These are phyloP conservation scores for Epizoanthus stellaris DNA, from an alignment of 92 coral and sea anemone genomes.

Conservation along the genomic window DNA sequence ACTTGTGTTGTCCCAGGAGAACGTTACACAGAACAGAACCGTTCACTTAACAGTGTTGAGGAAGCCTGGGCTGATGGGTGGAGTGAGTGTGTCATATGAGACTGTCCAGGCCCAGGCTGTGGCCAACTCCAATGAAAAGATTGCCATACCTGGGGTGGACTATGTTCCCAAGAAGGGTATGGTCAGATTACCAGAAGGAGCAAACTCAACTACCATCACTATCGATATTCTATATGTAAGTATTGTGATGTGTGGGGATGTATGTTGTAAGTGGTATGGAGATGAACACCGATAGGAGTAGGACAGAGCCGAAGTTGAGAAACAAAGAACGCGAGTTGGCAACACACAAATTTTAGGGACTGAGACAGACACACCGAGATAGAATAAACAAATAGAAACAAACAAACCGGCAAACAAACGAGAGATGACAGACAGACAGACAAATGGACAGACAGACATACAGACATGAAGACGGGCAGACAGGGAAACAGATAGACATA, in stretches of 20 bases:
- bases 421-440: too few relatives aligned
- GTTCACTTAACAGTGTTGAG: conserved; percentile 70
- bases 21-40: conserved; percentile 66
- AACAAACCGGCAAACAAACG: too few relatives aligned
- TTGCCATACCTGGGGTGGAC: conserved; percentile 83
- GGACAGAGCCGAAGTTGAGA: too few relatives aligned
- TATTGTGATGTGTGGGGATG: background rate
- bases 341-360: too few relatives aligned
- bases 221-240: conserved; percentile 87
- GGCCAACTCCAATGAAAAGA: conserved; percentile 67
- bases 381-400: too few relatives aligned
- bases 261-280: background rate
- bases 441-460: too few relatives aligned
- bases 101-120: conserved; percentile 68
- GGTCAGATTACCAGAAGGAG: conserved; percentile 72
- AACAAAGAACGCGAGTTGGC: too few relatives aligned
- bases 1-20: conserved; percentile 80
- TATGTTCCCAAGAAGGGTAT: conserved; percentile 64
- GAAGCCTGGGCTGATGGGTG: conserved; percentile 78
- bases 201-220: conserved; percentile 66
- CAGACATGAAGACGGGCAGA: too few relatives aligned
- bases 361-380: too few relatives aligned
- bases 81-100: conserved; percentile 72
- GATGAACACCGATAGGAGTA: too few relatives aligned
- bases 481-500: too few relatives aligned